Conservation (phyloP, 1,140 invertebrate species). For the Drosophila lini region DNA sequence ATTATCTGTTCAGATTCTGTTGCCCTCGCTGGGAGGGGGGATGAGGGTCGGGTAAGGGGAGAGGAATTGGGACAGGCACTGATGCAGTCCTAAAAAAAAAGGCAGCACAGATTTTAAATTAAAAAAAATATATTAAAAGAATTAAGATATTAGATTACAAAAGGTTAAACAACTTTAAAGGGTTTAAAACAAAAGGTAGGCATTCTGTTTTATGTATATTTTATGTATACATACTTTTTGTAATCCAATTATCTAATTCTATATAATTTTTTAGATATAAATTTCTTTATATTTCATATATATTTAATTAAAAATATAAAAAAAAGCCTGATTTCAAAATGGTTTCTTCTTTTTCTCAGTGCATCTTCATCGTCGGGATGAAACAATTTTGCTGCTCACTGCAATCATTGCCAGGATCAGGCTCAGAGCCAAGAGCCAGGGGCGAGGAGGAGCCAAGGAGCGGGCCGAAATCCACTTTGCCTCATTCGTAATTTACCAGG, state of each 20-base stretch:
- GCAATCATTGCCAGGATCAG: constrained; percentile 75
- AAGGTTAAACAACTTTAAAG: background rate
- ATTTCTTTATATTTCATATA: too few relatives aligned
- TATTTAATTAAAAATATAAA: too few relatives aligned
- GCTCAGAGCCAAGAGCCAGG: constrained; percentile 23
- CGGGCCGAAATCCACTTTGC: constrained; percentile 70
- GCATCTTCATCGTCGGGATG: constrained; percentile 10
- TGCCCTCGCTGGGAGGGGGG: constrained; percentile 6
- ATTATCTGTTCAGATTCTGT: constrained; percentile 75
- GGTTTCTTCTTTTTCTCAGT: background rate
- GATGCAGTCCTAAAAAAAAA: background rate
- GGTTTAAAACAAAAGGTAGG: too few relatives aligned
- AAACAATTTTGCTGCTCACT: constrained; percentile 73
- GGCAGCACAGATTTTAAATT: background rate
- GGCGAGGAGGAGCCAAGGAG: constrained; percentile 10
- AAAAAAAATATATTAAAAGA: background rate
- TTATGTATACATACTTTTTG: too few relatives aligned
- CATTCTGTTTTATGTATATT: too few relatives aligned
- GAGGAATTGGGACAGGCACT: constrained; percentile 7
- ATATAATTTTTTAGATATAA: too few relatives aligned
- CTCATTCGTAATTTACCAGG: constrained; percentile 76
- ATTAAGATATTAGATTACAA: background rate
- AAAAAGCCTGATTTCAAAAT: too few relatives aligned
- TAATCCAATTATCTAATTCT: too few relatives aligned
- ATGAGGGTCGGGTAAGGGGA: background rate